These are phyloP conservation scores for Anthonomus grandis DNA, from an alignment of 1,140 invertebrate genomes.

Conservation along the genomic window DNA sequence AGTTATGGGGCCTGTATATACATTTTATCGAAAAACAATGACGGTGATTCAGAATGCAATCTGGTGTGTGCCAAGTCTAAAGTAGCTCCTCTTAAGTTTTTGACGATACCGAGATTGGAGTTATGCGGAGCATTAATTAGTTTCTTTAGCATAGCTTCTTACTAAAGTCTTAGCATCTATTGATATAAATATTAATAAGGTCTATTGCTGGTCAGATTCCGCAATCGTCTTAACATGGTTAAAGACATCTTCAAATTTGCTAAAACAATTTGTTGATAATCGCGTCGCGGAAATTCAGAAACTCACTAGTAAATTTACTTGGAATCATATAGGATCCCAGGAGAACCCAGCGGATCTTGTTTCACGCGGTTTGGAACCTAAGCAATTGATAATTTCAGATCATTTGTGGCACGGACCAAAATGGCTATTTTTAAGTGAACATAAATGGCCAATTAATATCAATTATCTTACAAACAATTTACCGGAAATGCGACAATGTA, in stretches of 20 bases:
- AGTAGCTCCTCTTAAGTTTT: conserved; percentile 40
- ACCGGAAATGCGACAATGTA: too few relatives aligned
- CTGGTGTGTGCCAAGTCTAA: conserved; percentile 34
- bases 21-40: conserved; percentile 26
- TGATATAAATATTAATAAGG: conserved; percentile 10
- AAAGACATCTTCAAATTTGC: conserved; percentile 11
- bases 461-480: too few relatives aligned
- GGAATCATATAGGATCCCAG: too few relatives aligned
- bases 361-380: too few relatives aligned
- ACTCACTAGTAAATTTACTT: too few relatives aligned
- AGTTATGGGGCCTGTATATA: conserved; percentile 33
- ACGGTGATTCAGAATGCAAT: conserved; percentile 14
- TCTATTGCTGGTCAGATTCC: conserved; percentile 26
- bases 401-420: too few relatives aligned
- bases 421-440: too few relatives aligned
- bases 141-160: conserved; percentile 28
- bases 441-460: too few relatives aligned
- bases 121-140: conserved; percentile 46
- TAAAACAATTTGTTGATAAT: conserved; percentile 44
- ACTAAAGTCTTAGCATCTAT: neutral
- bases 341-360: too few relatives aligned
- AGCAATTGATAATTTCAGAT: too few relatives aligned
- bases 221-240: conserved; percentile 36
- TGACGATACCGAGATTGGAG: conserved; percentile 47
- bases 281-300: conserved; percentile 41